Conservation (phyloP, 1,140 invertebrate genomes). For the Diabrotica undecimpunctata region DNA sequence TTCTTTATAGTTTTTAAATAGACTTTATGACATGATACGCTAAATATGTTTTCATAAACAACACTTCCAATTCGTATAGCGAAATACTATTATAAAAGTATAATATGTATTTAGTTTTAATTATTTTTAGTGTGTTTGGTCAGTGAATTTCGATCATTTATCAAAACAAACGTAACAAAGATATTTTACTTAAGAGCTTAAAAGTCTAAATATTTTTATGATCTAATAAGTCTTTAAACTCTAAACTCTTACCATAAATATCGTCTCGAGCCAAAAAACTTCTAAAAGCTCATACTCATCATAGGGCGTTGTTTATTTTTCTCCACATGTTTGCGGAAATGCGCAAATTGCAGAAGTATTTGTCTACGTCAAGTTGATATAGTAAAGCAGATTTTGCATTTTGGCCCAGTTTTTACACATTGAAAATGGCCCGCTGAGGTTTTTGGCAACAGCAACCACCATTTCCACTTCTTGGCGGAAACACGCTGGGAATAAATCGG, state of each 20-base stretch:
- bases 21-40: no score
- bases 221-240: no score
- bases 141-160: no score
- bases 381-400: constrained; percentile 32
- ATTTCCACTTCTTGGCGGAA: constrained; percentile 20
- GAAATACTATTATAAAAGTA: no score
- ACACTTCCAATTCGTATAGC: no score
- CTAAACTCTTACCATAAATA: not conserved
- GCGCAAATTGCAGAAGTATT: constrained; percentile 33
- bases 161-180: no score
- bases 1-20: no score
- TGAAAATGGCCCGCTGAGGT: constrained; percentile 16
- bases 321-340: constrained; percentile 27
- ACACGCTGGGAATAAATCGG: constrained; percentile 12
- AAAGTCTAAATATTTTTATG: no score
- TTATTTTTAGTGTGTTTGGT: no score
- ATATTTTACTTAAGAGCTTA: no score
- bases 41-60: no score
- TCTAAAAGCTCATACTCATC: constrained; percentile 12
- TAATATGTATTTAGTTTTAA: no score
- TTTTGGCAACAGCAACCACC: constrained; percentile 12
- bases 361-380: constrained; percentile 33
- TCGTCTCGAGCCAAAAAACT: constrained; percentile 8
- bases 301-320: constrained; percentile 9
- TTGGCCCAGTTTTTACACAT: constrained; percentile 20